Evolutionary conservation across 1,140 invertebrate genomes (phyloP).

Genomic region (Cyphomyrmex costatus): DNA sequence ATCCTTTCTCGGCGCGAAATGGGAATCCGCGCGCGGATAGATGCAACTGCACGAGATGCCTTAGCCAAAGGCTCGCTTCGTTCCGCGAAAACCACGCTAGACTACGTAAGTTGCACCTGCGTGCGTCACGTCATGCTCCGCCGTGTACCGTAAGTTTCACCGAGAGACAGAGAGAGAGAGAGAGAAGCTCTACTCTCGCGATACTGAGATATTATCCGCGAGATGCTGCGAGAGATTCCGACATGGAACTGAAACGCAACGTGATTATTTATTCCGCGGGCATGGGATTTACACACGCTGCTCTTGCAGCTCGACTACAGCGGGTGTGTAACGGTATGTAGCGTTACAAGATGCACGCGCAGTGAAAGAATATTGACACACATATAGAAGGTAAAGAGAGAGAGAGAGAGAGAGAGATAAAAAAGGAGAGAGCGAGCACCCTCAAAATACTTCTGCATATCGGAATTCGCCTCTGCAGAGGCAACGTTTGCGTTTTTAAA

Average conservation of each 20-base stretch:
- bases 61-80: constrained; percentile 34
- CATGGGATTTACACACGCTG: constrained; percentile 25
- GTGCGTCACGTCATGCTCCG: constrained; percentile 22
- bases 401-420: too few relatives aligned
- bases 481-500: constrained; percentile 4
- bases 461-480: background rate
- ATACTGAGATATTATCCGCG: constrained; percentile 4
- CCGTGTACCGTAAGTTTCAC: constrained; percentile 27
- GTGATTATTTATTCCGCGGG: constrained; percentile 41
- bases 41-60: constrained; percentile 65
- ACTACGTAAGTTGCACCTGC: constrained; percentile 42
- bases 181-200: background rate
- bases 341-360: constrained; percentile 13
- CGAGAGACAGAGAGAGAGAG: background rate
- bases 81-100: constrained; percentile 41
- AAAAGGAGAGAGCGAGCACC: too few relatives aligned
- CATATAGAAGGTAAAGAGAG: constrained; percentile 11
- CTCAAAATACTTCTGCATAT: background rate
- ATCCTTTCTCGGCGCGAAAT: constrained; percentile 71
- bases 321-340: constrained; percentile 8
- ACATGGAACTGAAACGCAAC: background rate
- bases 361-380: constrained; percentile 28
- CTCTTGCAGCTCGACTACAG: background rate
- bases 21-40: constrained; percentile 37
- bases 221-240: background rate